Evolutionary conservation across 2,797 vertebrate species (phyloP).

Genomic region (Pipistrellus pygmaeus): DNA sequence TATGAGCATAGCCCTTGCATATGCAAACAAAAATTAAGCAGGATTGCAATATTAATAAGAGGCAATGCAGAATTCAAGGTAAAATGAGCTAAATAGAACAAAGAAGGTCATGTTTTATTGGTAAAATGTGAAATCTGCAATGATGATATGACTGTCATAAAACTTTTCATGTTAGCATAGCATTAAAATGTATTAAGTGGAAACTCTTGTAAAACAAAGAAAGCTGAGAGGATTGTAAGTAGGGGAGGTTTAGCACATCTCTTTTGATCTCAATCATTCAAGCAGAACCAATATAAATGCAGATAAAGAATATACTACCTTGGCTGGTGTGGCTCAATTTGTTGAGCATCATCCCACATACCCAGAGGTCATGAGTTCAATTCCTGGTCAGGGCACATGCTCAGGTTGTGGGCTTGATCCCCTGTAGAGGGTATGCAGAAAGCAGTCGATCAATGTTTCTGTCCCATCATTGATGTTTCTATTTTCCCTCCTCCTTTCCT

Average conservation of each 20-base stretch:
- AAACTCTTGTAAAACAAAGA: slow-evolving; percentile 2
- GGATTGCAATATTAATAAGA: not conserved
- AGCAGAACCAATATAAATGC: not conserved
- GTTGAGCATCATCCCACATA: not conserved
- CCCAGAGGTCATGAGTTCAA: not conserved
- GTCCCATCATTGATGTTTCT: not conserved
- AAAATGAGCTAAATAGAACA: slow-evolving; percentile 48
- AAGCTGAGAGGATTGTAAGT: not conserved
- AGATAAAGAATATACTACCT: not conserved
- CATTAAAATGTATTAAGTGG: slow-evolving; percentile 41
- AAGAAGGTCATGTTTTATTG: slow-evolving; percentile 49
- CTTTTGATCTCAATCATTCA: not conserved
- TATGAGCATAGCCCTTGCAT: not conserved
- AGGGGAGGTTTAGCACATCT: not conserved
- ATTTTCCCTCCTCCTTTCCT: not conserved
- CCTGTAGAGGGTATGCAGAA: not conserved
- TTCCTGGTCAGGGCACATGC: not conserved
- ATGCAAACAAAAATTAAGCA: slow-evolving; percentile 24
- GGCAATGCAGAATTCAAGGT: slow-evolving; percentile 10
- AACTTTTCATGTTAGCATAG: not conserved
- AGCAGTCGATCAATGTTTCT: not conserved
- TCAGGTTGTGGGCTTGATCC: not conserved
- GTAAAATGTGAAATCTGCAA: slow-evolving; percentile 57
- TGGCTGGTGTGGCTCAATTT: not conserved
- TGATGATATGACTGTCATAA: slow-evolving; percentile 35